Percentiles rank a stretch among this genome's conserved stretches.
Conservation (phyloP, 2,888 invertebrate species). For the Sphaerophoria rueppellii region DNA sequence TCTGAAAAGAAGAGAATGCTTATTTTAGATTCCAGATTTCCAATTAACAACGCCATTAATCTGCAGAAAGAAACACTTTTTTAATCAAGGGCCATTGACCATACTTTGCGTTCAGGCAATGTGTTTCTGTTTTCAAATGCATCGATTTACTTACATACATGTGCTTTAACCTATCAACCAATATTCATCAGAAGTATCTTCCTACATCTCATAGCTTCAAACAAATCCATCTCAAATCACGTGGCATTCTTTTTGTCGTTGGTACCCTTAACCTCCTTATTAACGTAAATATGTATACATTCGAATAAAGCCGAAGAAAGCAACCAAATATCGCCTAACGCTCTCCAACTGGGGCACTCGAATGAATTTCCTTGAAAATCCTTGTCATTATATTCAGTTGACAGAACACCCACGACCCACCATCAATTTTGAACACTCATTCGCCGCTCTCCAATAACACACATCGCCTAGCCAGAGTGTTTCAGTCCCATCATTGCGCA, state of each 20-base stretch:
- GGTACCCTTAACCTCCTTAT: constrained; percentile 69
- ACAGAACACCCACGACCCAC: background rate
- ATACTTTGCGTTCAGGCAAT: no score
- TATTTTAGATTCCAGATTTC: no score
- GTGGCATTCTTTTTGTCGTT: constrained; percentile 31
- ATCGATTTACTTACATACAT: background rate
- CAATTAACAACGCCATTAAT: no score
- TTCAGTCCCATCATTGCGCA: background rate
- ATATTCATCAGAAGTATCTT: no score
- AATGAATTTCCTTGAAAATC: constrained; percentile 36
- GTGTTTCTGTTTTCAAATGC: no score
- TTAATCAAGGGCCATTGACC: no score
- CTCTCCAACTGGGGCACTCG: constrained; percentile 33
- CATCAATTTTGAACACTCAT: no score
- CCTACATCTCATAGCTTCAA: background rate
- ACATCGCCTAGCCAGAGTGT: constrained; percentile 13
- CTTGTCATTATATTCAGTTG: background rate
- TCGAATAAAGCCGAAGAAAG: constrained; percentile 15
- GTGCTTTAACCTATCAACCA: no score
- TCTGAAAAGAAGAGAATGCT: no score
- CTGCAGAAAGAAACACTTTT: no score
- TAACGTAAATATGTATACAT: background rate
- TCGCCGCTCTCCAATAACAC: constrained; percentile 1
- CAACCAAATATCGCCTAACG: constrained; percentile 14
- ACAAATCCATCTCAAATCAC: constrained; percentile 18